Evolutionary conservation across 2,888 invertebrate genomes (phyloP).

Genomic region (Cacoxenus indagator): DNA sequence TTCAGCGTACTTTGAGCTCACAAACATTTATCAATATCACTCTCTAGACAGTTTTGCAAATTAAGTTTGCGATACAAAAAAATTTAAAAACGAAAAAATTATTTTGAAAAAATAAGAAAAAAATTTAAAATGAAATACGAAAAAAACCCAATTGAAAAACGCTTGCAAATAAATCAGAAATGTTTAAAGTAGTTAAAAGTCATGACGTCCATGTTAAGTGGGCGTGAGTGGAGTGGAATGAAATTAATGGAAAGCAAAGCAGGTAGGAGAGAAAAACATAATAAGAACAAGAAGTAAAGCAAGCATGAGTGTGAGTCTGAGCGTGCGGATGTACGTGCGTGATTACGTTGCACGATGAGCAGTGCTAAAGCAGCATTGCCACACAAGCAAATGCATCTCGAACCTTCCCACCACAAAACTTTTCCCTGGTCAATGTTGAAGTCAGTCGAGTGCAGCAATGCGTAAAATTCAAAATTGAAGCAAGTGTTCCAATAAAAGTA

Average conservation of each 20-base stretch:
- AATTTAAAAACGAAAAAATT: neutral
- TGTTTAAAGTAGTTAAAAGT: slow-evolving; percentile 1
- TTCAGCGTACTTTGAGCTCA: neutral
- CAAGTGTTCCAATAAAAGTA: slow-evolving; percentile 5
- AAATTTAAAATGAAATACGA: neutral
- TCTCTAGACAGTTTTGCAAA: neutral
- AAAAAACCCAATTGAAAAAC: neutral
- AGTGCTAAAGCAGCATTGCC: too few relatives aligned
- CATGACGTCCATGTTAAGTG: neutral
- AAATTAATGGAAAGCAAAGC: neutral
- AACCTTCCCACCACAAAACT: neutral
- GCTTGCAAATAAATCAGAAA: slow-evolving; percentile 1
- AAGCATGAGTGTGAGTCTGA: too few relatives aligned
- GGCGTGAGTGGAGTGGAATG: neutral
- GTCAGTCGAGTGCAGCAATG: slow-evolving; percentile 47
- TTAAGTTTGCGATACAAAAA: neutral
- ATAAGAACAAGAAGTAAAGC: neutral
- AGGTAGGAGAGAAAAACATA: neutral
- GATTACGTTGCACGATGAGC: too few relatives aligned
- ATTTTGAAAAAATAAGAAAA: neutral
- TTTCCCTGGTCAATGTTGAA: slow-evolving; percentile 42
- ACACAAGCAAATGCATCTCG: neutral
- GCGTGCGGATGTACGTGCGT: neutral
- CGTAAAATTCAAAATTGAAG: slow-evolving; percentile 56
- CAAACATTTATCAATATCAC: slow-evolving; percentile 1